Evolutionary conservation across 1,140 invertebrate species (phyloP), one percentile per base, ranked within the genome.

Genomic region (Battus philenor): DNA sequence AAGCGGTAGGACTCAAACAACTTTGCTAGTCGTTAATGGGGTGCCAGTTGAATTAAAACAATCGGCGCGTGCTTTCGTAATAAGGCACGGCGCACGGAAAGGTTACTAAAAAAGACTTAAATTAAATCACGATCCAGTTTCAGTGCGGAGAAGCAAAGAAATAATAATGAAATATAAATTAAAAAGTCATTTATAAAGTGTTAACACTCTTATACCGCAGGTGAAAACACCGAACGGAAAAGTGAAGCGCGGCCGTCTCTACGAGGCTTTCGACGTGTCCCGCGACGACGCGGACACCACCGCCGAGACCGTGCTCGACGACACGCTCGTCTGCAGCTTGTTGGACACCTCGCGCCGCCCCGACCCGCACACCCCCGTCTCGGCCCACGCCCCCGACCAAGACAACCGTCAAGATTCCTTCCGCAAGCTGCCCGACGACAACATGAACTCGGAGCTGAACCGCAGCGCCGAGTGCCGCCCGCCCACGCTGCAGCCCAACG

Each of bases 141-240:
- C n/a, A n/a, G n/a, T n/a, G n/a, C n/a, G n/a, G n/a, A n/a, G n/a
- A n/a, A n/a, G n/a, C n/a, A n/a, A n/a, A n/a, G n/a, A n/a, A n/a
- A n/a, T n/a, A n/a, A n/a, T n/a, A n/a, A n/a, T n/a, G n/a, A n/a
- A n/a, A n/a, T n/a, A n/a, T n/a, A n/a, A n/a, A n/a, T n/a, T n/a
- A n/a, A n/a, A n/a, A n/a, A n/a, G n/a, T n/a, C n/a, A n/a, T n/a
- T n/a, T n/a, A n/a, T n/a, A n/a, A n/a, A n/a, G n/a, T n/a, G n/a
- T n/a, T n/a, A n/a, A n/a, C n/a, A n/a, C n/a, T n/a, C n/a, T n/a
- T n/a, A n/a, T 18, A 8, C 56, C 54, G 34, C 59, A 82, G 66
- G 72, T 79, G 4, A 86, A 86, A 69, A 72, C 78, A 26, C 72
- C 75, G 10, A 83, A 80, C 53, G 76, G 76, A 1, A 64, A 66